A percentile compares a stretch with the other conserved stretches of the same genome.
phyloP scores from a whole-genome alignment of 1,140 invertebrate species.

The Anagrus nilaparvatae region DNA sequence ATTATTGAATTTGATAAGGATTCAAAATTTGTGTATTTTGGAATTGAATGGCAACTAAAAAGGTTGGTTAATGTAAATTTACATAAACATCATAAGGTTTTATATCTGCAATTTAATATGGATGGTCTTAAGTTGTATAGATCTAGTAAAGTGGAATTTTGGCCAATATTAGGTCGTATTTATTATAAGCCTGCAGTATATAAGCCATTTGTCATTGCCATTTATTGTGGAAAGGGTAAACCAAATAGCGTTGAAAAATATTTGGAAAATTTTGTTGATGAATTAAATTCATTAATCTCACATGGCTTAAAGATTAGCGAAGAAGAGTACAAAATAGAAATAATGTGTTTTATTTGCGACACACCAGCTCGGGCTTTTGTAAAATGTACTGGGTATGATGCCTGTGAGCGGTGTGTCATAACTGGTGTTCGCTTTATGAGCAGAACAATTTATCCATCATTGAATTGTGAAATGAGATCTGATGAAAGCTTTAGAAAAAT shows the following conservation, averaged over 20 bases:
- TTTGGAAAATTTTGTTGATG: conserved; percentile 12
- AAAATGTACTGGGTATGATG: conserved; percentile 11
- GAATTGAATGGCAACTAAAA: conserved; percentile 8
- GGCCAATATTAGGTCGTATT: conserved; percentile 14
- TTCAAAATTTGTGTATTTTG: conserved; percentile 10
- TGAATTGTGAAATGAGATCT: conserved; percentile 8
- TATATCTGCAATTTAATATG: conserved; percentile 12
- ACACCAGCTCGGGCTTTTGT: conserved; percentile 5
- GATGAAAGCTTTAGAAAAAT: conserved; percentile 14
- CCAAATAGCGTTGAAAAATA: conserved; percentile 5
- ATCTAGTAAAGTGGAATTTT: conserved; percentile 12
- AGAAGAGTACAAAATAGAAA: not conserved
- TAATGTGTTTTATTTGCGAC: conserved; percentile 11
- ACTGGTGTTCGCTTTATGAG: conserved; percentile 3
- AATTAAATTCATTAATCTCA: no score
- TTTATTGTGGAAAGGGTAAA: conserved; percentile 11
- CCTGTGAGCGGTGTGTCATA: conserved; percentile 5
- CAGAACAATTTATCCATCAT: conserved; percentile 11
- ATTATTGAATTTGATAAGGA: no score
- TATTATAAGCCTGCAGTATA: conserved; percentile 9
- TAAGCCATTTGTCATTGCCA: conserved; percentile 11
- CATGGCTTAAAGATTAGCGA: no score
- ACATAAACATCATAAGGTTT: conserved; percentile 6
- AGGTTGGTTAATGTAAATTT: conserved; percentile 5
- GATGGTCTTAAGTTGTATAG: conserved; percentile 10